Base-by-base conservation (phyloP, 2,797 vertebrate species). In the Cryptoblepharus egeriae region DNA sequence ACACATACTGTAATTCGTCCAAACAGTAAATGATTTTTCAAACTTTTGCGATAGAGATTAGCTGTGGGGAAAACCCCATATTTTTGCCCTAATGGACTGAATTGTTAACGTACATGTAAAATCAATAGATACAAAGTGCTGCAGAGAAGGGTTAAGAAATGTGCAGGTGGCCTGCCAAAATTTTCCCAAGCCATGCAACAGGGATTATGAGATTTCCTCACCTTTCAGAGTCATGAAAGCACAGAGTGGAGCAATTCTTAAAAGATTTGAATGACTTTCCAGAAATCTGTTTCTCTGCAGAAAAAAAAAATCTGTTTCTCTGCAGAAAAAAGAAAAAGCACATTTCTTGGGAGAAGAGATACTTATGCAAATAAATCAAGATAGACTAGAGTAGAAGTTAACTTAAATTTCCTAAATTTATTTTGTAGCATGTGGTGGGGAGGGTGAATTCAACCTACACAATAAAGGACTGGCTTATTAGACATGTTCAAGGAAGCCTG, bases 401-500 rank as follows among this genome's bases (percentile, higher is more conserved):
- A 83, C 69, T 22, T 35, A 55, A 57, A 71, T 58, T 81, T 65
- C 77, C 65, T 55, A 75, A 52, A 80, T 77, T 60, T 67, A 3
- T 75, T 89, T 81, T 82, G 32, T 55, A 37, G 13, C 45, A 52
- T 52, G 49, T 13, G 49, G 49, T n/a, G 13, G 73, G 30, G 30
- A 39, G 76, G 83, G 64, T 3, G 49, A 52, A 28, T 70, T 88
- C 77, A 69, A 80, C 80, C 78, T 88, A 77, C 26, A 1, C 86
- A 85, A 87, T 81, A 28, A 93, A 77, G 64, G 24, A 85, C 67
- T 74, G 83, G 81, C 85, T 92, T 67, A 88, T 87, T 87, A 91
- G 89, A 82, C 82, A 63, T 82, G 72, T 77, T 94, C 89, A 81
- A 90, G 86, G 88, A 92, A 90, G 79, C 22, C 84, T 65, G 70